These are phyloP conservation scores for Drosophila ustulata DNA, from an alignment of 2,888 invertebrate genomes.

Conservation along the genomic window DNA sequence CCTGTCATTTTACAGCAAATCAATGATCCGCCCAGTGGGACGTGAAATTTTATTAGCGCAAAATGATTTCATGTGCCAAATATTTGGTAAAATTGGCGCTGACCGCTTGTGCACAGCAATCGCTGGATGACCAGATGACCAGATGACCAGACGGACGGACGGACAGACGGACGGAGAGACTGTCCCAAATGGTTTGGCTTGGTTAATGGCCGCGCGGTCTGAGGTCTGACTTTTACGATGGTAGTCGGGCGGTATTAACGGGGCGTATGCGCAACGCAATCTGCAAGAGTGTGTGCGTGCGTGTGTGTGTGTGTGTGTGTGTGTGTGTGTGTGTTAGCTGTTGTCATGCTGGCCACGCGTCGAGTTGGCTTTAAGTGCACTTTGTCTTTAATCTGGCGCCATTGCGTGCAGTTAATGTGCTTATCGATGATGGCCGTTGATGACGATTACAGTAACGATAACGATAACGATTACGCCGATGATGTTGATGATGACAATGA, in stretches of 20 bases:
- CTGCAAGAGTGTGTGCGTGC: constrained; percentile 17
- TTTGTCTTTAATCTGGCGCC: constrained; percentile 60
- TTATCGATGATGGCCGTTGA: constrained; percentile 57
- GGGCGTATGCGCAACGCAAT: constrained; percentile 63
- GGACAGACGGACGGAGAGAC: constrained; percentile 21
- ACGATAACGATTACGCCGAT: constrained; percentile 10
- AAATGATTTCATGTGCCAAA: constrained; percentile 80
- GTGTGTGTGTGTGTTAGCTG: not conserved
- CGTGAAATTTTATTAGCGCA: constrained; percentile 73
- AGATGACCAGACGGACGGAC: constrained; percentile 7
- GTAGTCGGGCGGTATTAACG: constrained; percentile 49
- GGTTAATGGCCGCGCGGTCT: constrained; percentile 62
- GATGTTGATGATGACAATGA: constrained; percentile 5
- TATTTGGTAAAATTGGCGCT: constrained; percentile 71
- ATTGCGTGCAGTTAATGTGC: constrained; percentile 58
- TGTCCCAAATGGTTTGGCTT: constrained; percentile 51
- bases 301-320: not conserved
- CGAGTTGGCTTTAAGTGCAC: constrained; percentile 67
- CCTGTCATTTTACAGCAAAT: constrained; percentile 71
- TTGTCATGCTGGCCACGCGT: constrained; percentile 60
- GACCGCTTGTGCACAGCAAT: constrained; percentile 29
- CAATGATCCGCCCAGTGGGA: constrained; percentile 63
- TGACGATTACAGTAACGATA: constrained; percentile 41
- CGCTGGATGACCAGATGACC: constrained; percentile 3
- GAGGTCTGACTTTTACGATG: constrained; percentile 54